phyloP scores from a whole-genome alignment of 2,888 invertebrate genomes.

The Fabriciana adippe region DNA sequence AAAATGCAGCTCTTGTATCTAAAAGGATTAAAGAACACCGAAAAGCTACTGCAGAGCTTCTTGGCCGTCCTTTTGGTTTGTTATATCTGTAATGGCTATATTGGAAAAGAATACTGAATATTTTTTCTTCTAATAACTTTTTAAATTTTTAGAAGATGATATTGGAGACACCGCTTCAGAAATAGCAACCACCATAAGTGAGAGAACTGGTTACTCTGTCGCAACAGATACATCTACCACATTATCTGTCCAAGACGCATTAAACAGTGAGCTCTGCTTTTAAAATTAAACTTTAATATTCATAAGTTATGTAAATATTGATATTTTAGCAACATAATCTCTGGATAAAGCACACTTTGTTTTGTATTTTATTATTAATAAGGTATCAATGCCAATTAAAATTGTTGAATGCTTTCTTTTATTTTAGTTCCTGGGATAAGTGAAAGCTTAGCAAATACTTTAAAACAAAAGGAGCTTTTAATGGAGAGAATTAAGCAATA shows the following conservation, averaged over 20 bases:
- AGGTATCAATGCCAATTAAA: background rate
- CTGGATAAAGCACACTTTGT: too few species aligned
- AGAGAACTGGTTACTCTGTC: conserved; percentile 70
- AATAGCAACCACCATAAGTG: conserved; percentile 74
- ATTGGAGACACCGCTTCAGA: conserved; percentile 68
- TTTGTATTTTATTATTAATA: too few species aligned
- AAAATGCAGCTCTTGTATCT: conserved; percentile 78
- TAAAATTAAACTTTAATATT: too few species aligned
- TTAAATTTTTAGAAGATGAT: conserved; percentile 59
- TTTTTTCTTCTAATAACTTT: background rate
- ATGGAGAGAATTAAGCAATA: conserved; percentile 79
- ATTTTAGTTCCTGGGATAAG: conserved; percentile 75
- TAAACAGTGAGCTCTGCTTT: conserved; percentile 63
- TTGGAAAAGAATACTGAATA: background rate
- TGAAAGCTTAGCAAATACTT: conserved; percentile 76
- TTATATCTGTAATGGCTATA: background rate
- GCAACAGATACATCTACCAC: conserved; percentile 70
- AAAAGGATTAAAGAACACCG: conserved; percentile 76
- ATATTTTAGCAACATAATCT: too few species aligned
- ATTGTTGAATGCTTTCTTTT: conserved; percentile 3
- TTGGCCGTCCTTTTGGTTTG: conserved; percentile 73
- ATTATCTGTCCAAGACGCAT: conserved; percentile 74
- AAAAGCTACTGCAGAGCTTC: conserved; percentile 75
- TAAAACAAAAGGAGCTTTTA: conserved; percentile 73
- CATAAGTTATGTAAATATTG: too few species aligned